Percentiles rank a stretch among this genome's conserved stretches.
phyloP scores from a whole-genome alignment of 2,797 vertebrate genomes.

The Clarias laeviceps region DNA sequence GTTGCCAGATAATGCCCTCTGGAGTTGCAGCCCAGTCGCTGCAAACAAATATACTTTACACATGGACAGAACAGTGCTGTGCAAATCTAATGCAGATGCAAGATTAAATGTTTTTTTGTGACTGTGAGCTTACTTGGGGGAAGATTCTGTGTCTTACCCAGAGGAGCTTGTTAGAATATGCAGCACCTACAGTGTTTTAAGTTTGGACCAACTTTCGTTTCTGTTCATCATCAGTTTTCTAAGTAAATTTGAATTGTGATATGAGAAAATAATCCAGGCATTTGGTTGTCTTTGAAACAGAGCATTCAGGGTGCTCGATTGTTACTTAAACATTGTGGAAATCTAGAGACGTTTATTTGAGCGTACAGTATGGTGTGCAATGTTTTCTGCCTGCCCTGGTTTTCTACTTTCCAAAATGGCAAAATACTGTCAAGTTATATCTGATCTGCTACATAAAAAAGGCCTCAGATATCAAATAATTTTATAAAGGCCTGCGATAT shows the following conservation, averaged over 20 bases:
- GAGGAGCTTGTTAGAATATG: conserved; percentile 26
- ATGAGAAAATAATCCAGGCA: neutral
- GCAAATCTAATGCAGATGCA: neutral
- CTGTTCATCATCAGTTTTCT: neutral
- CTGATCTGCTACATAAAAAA: conserved; percentile 8
- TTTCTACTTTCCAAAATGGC: neutral
- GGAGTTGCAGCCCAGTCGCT: neutral
- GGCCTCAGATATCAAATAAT: neutral
- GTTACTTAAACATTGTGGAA: neutral
- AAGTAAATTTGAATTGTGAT: neutral
- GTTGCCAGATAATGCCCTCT: neutral
- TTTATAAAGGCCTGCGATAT: conserved; percentile 28
- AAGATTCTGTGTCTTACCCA: neutral
- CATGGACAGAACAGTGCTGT: neutral
- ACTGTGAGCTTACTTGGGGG: conserved; percentile 11
- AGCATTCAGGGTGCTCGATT: neutral
- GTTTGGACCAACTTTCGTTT: conserved; percentile 49
- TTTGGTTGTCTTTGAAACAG: conserved; percentile 3
- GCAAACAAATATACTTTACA: conserved; percentile 1
- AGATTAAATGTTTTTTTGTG: conserved; percentile 28
- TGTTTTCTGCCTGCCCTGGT: neutral
- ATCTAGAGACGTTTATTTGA: neutral
- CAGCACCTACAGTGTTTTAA: conserved; percentile 12
- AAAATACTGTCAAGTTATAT: conserved; percentile 2
- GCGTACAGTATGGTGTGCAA: neutral